Conservation (phyloP, 2,888 invertebrate genomes). For the Cosmia trapezina region DNA sequence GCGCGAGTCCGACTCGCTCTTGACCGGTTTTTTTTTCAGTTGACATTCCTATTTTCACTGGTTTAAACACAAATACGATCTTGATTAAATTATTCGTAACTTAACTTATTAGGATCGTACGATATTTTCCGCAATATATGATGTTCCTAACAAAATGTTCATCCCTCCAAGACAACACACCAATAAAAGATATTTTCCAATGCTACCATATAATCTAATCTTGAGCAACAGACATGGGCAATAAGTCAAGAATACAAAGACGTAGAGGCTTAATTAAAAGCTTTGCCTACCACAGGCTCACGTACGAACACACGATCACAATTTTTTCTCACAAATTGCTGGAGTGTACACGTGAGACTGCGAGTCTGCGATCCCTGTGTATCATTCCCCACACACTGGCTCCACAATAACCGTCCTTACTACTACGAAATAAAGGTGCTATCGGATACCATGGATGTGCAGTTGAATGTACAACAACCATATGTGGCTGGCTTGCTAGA, state of each 20-base stretch:
- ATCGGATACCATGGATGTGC: conserved; percentile 3
- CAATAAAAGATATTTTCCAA: no score
- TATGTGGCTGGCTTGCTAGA: conserved; percentile 60
- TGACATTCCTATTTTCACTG: no score
- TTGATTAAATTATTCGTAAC: no score
- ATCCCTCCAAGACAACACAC: no score
- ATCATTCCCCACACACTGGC: neutral
- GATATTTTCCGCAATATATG: no score
- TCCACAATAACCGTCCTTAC: conserved; percentile 4
- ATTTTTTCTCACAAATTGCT: conserved; percentile 63
- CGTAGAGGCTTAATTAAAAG: conserved; percentile 49
- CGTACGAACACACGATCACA: conserved; percentile 60
- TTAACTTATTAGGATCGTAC: no score
- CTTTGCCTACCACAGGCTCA: conserved; percentile 49
- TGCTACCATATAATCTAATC: neutral
- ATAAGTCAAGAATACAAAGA: conserved; percentile 21
- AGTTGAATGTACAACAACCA: conserved; percentile 31
- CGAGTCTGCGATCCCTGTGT: conserved; percentile 33
- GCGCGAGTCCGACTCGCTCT: no score
- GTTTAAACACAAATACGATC: no score
- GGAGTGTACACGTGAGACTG: conserved; percentile 49
- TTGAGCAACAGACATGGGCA: conserved; percentile 14
- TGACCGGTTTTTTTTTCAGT: no score
- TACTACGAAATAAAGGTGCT: neutral
- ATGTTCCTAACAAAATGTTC: no score